Base-by-base conservation (phyloP, 1,140 invertebrate species). In the Drosophila micromelanica region DNA sequence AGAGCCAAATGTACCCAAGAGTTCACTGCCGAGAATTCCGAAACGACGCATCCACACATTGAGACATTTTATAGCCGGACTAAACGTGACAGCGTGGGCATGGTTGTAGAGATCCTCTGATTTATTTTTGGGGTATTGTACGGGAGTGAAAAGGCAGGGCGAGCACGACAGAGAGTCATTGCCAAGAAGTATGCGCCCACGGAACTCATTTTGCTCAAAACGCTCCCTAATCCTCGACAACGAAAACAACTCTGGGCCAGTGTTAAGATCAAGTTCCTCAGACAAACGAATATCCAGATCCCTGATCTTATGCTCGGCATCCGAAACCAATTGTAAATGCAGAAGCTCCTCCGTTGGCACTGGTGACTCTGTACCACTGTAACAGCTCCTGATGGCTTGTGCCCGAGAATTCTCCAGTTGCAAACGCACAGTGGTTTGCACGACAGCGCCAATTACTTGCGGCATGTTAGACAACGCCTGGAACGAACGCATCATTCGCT, bases 141-240 rank as follows among this genome's bases (percentile, higher is more conserved):
- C 75, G 0, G 89, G 89, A 8, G 89, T 91, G n/a, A 80, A 85
- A 5, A 91, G 71, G 11, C 57, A 82, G 1, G 75, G 62, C 4
- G 89, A 82, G 11, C 84, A 82, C 0, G 59, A 54, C n/a, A 89
- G 73, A 0, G 45, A 67, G 43, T 81, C 76, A 38, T 77, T 85
- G 2, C 89, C 89, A 11, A 91, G 49, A 13, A 91, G 48, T 42
- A 91, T 76, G 3, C 89, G 84, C 8, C 89, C 89, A 32, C 89
- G 89, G 55, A 91, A 91, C 55, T 91, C 89, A 54, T 91, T 91
- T 23, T 91, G 89, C 20, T 91, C 89, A 8, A 91, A 91, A 0
- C 89, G 80, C 17, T 91, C 89, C 32, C 73, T 91, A 43, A 91
- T 91, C 27, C 77, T 61, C 0, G 84, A 82, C 20, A 82, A 49